Evolutionary conservation across 2,113 vertebrate species (phyloP).

Genomic region (Sclerurus mexicanus): DNA sequence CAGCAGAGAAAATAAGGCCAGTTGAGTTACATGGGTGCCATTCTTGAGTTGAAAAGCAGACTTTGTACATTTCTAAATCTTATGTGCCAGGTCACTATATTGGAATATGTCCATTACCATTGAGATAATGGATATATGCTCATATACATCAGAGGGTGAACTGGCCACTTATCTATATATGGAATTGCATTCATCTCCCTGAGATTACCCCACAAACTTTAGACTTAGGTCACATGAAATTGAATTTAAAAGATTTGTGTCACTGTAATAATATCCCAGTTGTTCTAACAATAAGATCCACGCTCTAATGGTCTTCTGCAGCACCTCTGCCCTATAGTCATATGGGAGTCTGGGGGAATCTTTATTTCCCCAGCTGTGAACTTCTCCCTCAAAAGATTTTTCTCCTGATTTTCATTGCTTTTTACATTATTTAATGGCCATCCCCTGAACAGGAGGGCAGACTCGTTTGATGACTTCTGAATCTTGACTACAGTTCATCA

Average conservation of each 20-base stretch:
- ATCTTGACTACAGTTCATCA: constrained; percentile 6
- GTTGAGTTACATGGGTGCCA: neutral
- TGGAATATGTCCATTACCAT: neutral
- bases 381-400: neutral
- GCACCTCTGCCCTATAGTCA: neutral
- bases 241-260: neutral
- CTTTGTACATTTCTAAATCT: neutral
- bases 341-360: neutral
- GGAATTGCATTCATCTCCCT: neutral
- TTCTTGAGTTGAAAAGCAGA: neutral
- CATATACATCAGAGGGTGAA: neutral
- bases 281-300: neutral
- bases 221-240: neutral
- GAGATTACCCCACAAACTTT: neutral
- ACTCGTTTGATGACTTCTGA: constrained; percentile 1
- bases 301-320: neutral
- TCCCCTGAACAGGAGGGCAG: neutral
- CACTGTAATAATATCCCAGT: neutral
- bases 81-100: neutral
- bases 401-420: neutral
- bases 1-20: neutral
- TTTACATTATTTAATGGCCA: neutral
- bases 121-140: neutral
- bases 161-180: neutral
- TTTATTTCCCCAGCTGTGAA: neutral